Percentiles rank a stretch among this genome's conserved stretches.
phyloP scores from a whole-genome alignment of 1,140 invertebrate species.

The Drosophila melanogaster region DNA sequence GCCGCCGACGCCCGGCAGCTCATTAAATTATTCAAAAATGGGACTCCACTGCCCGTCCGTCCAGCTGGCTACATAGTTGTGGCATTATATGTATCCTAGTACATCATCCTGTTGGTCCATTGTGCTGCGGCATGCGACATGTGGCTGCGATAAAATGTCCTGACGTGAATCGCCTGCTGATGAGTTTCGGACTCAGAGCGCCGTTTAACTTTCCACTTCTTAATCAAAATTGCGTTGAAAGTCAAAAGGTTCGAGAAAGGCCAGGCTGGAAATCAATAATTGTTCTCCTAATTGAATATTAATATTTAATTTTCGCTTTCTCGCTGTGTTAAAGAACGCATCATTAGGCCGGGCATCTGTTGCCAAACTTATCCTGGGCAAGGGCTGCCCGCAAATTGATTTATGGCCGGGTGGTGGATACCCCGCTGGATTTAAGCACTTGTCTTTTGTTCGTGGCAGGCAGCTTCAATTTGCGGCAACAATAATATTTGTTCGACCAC shows the following conservation, averaged over 20 bases:
- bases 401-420: constrained; percentile 31
- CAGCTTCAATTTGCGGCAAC: constrained; percentile 45
- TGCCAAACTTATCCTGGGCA: constrained; percentile 30
- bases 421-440: constrained; percentile 24
- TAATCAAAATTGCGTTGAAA: constrained; percentile 11
- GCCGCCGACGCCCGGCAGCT: constrained; percentile 38
- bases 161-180: constrained; percentile 55
- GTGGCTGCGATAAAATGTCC: constrained; percentile 60
- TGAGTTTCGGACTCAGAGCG: constrained; percentile 15
- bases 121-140: constrained; percentile 58
- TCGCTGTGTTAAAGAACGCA: constrained; percentile 12
- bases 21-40: constrained; percentile 75
- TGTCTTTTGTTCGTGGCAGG: constrained; percentile 20
- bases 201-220: constrained; percentile 1
- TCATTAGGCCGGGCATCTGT: constrained; percentile 40
- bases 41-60: constrained; percentile 14
- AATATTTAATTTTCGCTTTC: constrained; percentile 60
- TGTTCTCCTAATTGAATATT: constrained; percentile 69
- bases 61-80: constrained; percentile 36
- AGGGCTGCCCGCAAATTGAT: constrained; percentile 38
- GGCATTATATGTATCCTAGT: constrained; percentile 5
- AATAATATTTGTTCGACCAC: constrained; percentile 36
- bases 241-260: neutral
- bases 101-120: constrained; percentile 10
- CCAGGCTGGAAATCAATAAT: constrained; percentile 57